These are phyloP conservation scores for Tiphia femorata DNA, from an alignment of 2,888 invertebrate species.

Conservation along the genomic window DNA sequence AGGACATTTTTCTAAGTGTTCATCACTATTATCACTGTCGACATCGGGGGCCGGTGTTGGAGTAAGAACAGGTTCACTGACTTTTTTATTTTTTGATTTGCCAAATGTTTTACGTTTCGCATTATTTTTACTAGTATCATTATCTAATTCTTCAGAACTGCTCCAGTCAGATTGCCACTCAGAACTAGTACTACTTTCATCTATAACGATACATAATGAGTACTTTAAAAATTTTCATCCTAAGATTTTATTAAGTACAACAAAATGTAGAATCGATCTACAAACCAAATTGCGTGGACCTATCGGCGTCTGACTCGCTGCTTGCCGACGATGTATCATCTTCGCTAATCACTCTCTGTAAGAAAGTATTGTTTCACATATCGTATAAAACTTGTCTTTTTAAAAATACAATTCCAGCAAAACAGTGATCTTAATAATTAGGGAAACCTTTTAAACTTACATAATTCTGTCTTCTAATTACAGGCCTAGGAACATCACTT, in stretches of 20 bases:
- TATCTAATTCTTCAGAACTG: slow-evolving; percentile 50
- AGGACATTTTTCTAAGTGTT: slow-evolving; percentile 87
- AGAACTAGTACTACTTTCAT: slow-evolving; percentile 43
- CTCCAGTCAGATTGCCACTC: slow-evolving; percentile 66
- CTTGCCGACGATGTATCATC: slow-evolving; percentile 38
- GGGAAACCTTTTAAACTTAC: slow-evolving; percentile 44
- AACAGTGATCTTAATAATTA: slow-evolving; percentile 1
- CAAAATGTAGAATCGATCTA: slow-evolving; percentile 2
- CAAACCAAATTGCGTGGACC: slow-evolving; percentile 23
- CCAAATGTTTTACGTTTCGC: slow-evolving; percentile 23
- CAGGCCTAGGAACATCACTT: slow-evolving; percentile 45
- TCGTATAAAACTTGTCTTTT: too few species aligned
- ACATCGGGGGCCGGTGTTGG: slow-evolving; percentile 32
- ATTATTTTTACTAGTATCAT: slow-evolving; percentile 22
- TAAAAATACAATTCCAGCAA: neutral
- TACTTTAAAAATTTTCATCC: neutral
- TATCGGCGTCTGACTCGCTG: slow-evolving; percentile 35
- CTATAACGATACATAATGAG: slow-evolving; percentile 20
- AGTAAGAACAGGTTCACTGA: slow-evolving; percentile 6
- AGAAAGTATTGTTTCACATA: slow-evolving; percentile 17
- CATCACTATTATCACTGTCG: slow-evolving; percentile 77
- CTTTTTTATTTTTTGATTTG: slow-evolving; percentile 29
- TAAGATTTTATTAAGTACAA: neutral
- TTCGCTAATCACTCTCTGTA: slow-evolving; percentile 52
- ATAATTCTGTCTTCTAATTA: slow-evolving; percentile 50